phyloP scores from a whole-genome alignment of 1,140 invertebrate species.

The Procambarus clarkii region DNA sequence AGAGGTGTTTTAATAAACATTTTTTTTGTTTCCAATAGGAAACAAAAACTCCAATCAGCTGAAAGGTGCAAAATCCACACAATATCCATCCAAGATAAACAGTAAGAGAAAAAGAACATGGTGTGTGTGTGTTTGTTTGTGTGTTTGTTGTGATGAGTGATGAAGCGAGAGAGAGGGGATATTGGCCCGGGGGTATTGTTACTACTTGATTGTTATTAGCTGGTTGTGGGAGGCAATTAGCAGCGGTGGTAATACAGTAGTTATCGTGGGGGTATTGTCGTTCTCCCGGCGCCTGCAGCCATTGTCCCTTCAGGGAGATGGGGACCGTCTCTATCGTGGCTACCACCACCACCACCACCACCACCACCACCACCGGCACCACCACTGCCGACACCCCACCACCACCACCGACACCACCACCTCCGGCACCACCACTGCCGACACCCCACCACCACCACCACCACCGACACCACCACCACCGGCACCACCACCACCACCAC shows the following conservation, averaged over 20 bases:
- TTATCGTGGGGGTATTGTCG: background rate
- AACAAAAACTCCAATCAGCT: background rate
- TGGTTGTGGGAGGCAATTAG: background rate
- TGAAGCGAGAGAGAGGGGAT: background rate
- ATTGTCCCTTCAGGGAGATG: no score
- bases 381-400: no score
- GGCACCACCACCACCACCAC: no score
- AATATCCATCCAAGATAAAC: background rate
- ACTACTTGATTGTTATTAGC: conserved; percentile 6
- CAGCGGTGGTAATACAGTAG: background rate
- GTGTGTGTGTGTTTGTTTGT: background rate
- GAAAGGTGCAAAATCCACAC: background rate
- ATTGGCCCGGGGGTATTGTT: background rate
- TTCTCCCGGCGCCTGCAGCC: background rate
- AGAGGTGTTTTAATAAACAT: background rate
- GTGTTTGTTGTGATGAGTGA: background rate
- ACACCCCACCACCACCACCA: no score
- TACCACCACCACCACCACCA: no score
- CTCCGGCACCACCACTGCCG: no score
- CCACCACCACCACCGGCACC: no score
- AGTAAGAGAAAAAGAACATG: background rate
- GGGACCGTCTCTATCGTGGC: no score
- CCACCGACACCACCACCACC: no score
- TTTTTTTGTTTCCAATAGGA: background rate
- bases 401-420: no score